phyloP scores from a whole-genome alignment of 1,140 invertebrate species.

The Sitobion miscanthi region DNA sequence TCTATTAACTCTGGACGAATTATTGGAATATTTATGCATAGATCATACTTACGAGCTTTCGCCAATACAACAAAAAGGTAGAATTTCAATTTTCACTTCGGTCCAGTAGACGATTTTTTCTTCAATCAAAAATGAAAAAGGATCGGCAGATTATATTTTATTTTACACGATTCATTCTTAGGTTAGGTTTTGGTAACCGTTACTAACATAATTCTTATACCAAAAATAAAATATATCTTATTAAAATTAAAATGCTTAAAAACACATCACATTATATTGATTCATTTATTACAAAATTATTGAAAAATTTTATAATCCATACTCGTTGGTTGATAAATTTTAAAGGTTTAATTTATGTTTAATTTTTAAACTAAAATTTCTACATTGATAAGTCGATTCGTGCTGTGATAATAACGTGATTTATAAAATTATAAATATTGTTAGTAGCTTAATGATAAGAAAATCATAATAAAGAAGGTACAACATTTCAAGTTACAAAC shows the following conservation, averaged over 20 bases:
- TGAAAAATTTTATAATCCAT: neutral
- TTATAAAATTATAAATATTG: neutral
- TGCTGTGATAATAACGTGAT: neutral
- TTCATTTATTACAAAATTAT: neutral
- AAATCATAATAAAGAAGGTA: neutral
- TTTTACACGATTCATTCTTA: neutral
- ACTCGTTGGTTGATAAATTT: neutral
- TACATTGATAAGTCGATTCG: neutral
- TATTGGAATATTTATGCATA: neutral
- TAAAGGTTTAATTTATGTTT: neutral
- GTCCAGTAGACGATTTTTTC: neutral
- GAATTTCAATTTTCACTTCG: neutral
- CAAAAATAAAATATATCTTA: neutral
- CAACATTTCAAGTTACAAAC: neutral
- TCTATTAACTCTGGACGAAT: neutral
- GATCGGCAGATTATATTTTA: neutral
- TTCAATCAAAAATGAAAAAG: neutral
- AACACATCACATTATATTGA: neutral
- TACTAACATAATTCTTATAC: neutral
- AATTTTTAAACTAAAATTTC: neutral
- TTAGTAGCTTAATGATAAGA: neutral
- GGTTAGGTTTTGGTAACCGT: slow-evolving; percentile 19
- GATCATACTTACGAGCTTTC: neutral
- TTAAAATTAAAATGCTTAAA: neutral
- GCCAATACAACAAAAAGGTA: neutral